Evolutionary conservation across 2,888 invertebrate species (phyloP).

Genomic region (Smittia aterrima): DNA sequence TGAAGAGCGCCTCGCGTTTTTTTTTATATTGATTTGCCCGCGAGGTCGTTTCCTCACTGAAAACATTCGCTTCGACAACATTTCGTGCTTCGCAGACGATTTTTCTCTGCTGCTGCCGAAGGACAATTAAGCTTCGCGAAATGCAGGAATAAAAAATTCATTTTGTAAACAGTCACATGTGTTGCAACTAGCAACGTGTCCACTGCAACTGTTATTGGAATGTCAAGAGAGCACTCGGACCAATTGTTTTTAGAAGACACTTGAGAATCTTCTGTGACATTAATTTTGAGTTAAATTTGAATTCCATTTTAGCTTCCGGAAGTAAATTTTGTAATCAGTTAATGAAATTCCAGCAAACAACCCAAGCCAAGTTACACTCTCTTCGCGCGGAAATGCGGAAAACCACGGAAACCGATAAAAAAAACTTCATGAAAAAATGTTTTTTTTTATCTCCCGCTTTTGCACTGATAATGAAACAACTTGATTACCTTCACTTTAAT

Average conservation of each 20-base stretch:
- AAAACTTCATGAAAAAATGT: too few species aligned
- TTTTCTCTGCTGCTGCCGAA: too few species aligned
- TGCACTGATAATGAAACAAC: background rate
- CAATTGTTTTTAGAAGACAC: background rate
- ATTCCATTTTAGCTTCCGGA: background rate
- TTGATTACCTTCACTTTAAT: slow-evolving; percentile 20
- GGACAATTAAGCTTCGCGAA: background rate
- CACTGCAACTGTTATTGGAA: background rate
- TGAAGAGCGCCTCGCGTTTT: too few species aligned
- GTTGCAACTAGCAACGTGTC: background rate
- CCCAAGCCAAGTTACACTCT: slow-evolving; percentile 20
- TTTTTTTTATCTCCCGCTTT: slow-evolving; percentile 9
- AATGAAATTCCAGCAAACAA: background rate
- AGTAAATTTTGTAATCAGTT: background rate
- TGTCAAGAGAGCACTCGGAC: background rate
- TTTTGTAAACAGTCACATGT: background rate
- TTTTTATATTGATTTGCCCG: too few species aligned
- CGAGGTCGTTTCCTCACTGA: too few species aligned
- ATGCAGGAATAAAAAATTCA: background rate
- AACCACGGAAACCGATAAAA: slow-evolving; percentile 24
- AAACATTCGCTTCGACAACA: too few species aligned
- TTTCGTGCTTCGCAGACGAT: too few species aligned
- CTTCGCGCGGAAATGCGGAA: slow-evolving; percentile 23
- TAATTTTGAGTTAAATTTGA: too few species aligned
- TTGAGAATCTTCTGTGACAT: too few species aligned